Conservation (phyloP, 2,888 invertebrate species). For the Pterobdella sp. region DNA sequence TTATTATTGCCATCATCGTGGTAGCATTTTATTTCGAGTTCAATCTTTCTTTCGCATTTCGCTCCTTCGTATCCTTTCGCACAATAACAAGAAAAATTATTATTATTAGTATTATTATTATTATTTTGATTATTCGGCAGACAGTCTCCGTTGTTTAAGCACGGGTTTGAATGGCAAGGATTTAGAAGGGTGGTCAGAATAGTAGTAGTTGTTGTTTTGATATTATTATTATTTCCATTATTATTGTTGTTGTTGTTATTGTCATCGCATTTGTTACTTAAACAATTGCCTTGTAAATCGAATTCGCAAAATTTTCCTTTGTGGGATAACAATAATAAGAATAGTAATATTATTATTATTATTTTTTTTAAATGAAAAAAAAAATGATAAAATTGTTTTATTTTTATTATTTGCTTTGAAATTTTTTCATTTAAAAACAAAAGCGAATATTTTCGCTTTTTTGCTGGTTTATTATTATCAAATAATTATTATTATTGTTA, state of each 20-base stretch:
- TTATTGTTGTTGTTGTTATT: not conserved
- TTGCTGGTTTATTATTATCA: no score
- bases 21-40: not conserved
- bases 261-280: not conserved
- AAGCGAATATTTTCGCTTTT: no score
- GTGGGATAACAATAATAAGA: no score
- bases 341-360: no score
- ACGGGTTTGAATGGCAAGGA: not conserved
- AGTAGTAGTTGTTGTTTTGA: not conserved
- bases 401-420: no score
- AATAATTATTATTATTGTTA: no score
- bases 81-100: not conserved
- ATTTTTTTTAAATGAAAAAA: no score
- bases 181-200: not conserved
- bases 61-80: not conserved
- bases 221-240: not conserved
- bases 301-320: not conserved
- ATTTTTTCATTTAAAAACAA: no score
- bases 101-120: not conserved
- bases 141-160: not conserved
- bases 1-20: not conserved
- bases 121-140: not conserved
- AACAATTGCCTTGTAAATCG: not conserved
- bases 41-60: not conserved
- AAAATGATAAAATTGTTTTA: no score